phyloP scores from a whole-genome alignment of 2,113 vertebrate genomes.

The Hydropotes inermis region DNA sequence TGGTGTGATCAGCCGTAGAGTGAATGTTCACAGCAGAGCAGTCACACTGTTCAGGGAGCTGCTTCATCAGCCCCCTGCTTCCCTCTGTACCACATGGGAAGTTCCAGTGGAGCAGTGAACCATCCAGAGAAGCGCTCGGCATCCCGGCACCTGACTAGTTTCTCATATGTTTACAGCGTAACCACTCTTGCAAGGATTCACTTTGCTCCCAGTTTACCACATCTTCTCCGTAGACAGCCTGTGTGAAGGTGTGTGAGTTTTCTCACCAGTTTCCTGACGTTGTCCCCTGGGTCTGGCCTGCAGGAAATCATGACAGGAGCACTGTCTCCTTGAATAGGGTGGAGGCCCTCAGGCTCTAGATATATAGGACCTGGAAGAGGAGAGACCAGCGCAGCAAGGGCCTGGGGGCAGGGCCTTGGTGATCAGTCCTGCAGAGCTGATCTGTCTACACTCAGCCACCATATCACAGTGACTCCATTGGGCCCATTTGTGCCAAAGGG shows the following conservation, averaged over 20 bases:
- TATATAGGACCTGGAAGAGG: background rate
- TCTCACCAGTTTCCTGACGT: background rate
- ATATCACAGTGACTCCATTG: background rate
- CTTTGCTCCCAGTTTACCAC: background rate
- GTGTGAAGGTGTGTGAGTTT: background rate
- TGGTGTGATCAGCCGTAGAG: accelerated
- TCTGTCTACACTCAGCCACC: background rate
- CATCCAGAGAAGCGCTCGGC: background rate
- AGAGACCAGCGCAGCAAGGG: background rate
- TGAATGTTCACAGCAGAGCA: background rate
- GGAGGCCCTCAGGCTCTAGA: background rate
- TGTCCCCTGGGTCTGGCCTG: background rate
- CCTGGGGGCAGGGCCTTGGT: background rate
- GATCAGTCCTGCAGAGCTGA: background rate
- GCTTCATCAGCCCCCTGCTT: background rate
- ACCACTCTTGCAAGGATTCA: background rate
- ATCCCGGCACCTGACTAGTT: background rate
- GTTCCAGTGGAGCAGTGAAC: accelerated
- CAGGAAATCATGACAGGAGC: background rate
- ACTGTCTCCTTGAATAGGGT: background rate
- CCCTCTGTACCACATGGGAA: background rate
- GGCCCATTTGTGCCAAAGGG: background rate
- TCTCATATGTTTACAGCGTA: background rate
- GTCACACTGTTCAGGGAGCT: background rate
- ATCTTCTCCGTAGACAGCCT: background rate